phyloP scores from a whole-genome alignment of 2,113 vertebrate genomes.

The Clarias magur region DNA sequence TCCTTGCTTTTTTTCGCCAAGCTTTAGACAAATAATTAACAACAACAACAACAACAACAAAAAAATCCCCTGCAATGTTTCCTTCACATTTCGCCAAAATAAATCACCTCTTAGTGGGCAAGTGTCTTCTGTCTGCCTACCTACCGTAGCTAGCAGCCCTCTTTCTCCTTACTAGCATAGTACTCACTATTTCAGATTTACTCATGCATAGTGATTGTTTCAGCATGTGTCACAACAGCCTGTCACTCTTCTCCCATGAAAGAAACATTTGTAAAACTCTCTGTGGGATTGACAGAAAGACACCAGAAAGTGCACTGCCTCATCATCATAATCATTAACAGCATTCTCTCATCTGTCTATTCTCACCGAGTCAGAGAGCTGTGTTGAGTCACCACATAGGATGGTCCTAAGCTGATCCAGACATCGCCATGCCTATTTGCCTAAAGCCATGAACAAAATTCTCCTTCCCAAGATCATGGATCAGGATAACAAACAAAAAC shows the following conservation, averaged over 20 bases:
- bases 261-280: not conserved
- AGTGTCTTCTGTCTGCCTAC: not conserved
- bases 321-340: not conserved
- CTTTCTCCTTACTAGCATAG: not conserved
- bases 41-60: not conserved
- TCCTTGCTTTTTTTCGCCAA: not conserved
- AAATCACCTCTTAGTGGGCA: not conserved
- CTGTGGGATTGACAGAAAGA: slow-evolving; percentile 5
- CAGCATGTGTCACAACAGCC: slow-evolving; percentile 8
- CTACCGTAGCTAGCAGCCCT: not conserved
- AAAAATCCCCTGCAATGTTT: not conserved
- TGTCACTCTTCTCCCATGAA: slow-evolving; percentile 6
- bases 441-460: not conserved
- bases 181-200: not conserved
- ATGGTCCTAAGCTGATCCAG: not conserved
- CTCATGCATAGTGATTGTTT: not conserved
- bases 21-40: not conserved
- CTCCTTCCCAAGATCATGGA: not conserved
- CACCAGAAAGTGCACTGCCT: not conserved
- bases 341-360: not conserved
- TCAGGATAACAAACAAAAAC: not conserved
- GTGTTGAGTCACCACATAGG: too few relatives aligned
- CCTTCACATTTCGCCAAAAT: not conserved
- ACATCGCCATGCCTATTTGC: not conserved
- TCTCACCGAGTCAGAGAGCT: not conserved